Evolutionary conservation across 2,888 invertebrate genomes (phyloP).

Genomic region (Seira musarum): DNA sequence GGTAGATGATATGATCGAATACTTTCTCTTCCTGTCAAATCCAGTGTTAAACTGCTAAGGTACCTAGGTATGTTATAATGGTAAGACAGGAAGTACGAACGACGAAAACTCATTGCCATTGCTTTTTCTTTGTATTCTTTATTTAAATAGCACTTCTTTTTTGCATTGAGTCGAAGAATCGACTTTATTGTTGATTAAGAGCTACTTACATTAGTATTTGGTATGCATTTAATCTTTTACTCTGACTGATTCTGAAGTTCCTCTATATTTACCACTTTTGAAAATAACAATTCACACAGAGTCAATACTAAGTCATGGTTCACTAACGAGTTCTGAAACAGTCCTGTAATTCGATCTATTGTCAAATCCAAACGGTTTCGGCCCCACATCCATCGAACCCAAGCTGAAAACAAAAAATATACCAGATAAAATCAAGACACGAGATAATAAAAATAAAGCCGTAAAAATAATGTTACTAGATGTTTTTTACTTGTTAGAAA

Average conservation of each 20-base stretch:
- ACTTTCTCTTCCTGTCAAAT: too few relatives aligned
- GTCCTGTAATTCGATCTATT: conserved; percentile 68
- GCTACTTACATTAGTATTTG: not conserved
- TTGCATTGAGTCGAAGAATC: too few relatives aligned
- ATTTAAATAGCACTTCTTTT: not conserved
- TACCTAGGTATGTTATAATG: too few relatives aligned
- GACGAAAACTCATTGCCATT: too few relatives aligned
- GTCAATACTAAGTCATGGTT: conserved; percentile 68
- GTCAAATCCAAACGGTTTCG: conserved; percentile 67
- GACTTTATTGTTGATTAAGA: not conserved
- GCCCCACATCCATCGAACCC: conserved; percentile 70
- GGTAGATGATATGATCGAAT: too few relatives aligned
- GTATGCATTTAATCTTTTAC: conserved; percentile 6
- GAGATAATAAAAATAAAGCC: conserved; percentile 11
- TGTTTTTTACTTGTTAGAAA: not conserved
- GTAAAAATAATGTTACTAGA: not conserved
- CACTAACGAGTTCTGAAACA: conserved; percentile 65
- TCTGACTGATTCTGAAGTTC: conserved; percentile 32
- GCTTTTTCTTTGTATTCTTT: too few relatives aligned
- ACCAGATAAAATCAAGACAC: not conserved
- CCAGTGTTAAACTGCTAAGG: too few relatives aligned
- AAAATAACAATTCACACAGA: conserved; percentile 67
- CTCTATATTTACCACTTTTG: conserved; percentile 62
- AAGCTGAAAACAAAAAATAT: conserved; percentile 57
- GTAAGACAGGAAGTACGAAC: too few relatives aligned